Percentiles rank a stretch among this genome's conserved stretches.
These are phyloP conservation scores for Kradibia gibbosae DNA, from an alignment of 1,140 invertebrate genomes.

Conservation along the genomic window DNA sequence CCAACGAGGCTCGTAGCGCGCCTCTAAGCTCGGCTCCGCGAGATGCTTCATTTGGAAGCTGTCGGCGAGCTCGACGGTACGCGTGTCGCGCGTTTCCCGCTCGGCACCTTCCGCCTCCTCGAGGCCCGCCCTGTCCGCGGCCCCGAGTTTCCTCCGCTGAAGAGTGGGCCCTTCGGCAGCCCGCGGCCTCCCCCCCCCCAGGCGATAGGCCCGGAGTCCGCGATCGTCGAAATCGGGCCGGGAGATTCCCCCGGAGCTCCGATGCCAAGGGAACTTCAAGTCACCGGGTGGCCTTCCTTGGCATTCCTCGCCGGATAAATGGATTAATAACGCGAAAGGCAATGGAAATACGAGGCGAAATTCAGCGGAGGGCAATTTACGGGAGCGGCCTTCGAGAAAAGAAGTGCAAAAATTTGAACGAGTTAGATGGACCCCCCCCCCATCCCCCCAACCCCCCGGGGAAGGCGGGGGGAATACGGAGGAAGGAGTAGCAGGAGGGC, in stretches of 20 bases:
- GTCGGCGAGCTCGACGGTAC: neutral
- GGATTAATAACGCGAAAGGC: constrained; percentile 18
- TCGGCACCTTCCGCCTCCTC: neutral
- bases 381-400: neutral
- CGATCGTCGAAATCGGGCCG: no score
- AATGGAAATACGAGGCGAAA: constrained; percentile 12
- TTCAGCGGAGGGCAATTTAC: constrained; percentile 22
- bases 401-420: constrained; percentile 25
- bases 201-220: no score
- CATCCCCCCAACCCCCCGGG: no score
- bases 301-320: neutral
- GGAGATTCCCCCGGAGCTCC: neutral
- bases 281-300: constrained; percentile 44
- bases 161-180: no score
- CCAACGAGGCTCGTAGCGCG: neutral
- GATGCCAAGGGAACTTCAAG: constrained; percentile 8
- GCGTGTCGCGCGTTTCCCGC: neutral
- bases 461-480: no score
- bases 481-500: no score
- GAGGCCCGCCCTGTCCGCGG: neutral
- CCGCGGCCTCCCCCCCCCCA: no score
- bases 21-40: neutral
- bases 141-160: neutral
- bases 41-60: neutral
- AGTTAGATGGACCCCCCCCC: no score